These are phyloP conservation scores for Rhynchomys soricoides DNA, from an alignment of 2,113 vertebrate species.

Conservation along the genomic window DNA sequence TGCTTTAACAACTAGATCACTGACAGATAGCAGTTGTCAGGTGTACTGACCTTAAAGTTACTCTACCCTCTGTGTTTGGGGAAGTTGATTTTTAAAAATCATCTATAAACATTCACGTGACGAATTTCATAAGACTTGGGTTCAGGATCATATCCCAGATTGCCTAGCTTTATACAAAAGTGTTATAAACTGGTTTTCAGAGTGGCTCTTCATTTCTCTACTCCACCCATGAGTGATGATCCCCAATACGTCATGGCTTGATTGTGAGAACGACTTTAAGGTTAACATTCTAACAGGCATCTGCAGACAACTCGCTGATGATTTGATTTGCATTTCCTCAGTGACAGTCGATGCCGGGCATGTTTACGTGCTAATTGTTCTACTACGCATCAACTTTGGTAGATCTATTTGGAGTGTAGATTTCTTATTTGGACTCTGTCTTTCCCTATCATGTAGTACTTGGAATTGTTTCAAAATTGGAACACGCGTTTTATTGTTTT, in stretches of 20 bases:
- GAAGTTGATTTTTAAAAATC: background rate
- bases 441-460: background rate
- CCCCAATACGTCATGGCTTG: background rate
- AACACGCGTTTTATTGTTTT: background rate
- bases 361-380: background rate
- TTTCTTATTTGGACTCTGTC: background rate
- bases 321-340: background rate
- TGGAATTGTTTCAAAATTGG: background rate
- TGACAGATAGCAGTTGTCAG: background rate
- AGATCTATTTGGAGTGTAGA: background rate
- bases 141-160: background rate
- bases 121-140: background rate
- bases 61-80: background rate
- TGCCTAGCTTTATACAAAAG: background rate
- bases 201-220: too few species aligned
- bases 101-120: background rate
- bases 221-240: background rate
- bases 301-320: background rate
- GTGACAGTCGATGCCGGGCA: background rate
- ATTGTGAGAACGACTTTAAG: background rate
- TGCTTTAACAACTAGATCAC: background rate
- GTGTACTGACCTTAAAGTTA: background rate
- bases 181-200: background rate
- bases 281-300: background rate
- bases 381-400: background rate